Evolutionary conservation across 2,113 vertebrate genomes (phyloP).

Genomic region (Micromys minutus): DNA sequence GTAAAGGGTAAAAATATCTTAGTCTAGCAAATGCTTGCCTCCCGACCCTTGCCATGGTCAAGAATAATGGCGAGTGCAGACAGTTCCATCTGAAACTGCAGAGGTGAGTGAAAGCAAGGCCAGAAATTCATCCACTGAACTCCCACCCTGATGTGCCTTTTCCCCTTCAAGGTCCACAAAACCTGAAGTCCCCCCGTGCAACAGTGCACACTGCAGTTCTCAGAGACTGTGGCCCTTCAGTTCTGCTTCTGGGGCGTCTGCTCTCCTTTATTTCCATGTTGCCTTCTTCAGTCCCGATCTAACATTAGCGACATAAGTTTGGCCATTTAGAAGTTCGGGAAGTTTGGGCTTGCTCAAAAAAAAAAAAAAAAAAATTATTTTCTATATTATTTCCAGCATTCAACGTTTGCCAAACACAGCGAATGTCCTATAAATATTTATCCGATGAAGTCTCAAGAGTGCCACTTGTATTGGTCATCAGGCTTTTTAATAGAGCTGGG

Average conservation of each 20-base stretch:
- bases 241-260: not conserved
- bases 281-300: not conserved
- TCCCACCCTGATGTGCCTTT: not conserved
- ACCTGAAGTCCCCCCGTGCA: not conserved
- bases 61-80: not conserved
- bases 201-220: not conserved
- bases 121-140: not conserved
- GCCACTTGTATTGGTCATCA: constrained; percentile 25
- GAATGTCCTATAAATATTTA: not conserved
- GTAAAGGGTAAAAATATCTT: not conserved
- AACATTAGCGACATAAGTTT: not conserved
- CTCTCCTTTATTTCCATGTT: not conserved
- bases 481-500: constrained; percentile 23
- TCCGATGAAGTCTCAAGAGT: not conserved
- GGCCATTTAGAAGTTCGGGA: not conserved
- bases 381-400: not conserved
- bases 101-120: not conserved
- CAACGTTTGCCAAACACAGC: not conserved
- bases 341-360: too few relatives aligned
- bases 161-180: not conserved
- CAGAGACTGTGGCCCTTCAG: not conserved
- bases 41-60: not conserved
- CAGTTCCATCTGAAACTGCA: not conserved
- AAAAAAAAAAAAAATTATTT: too few relatives aligned
- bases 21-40: not conserved